phyloP scores from a whole-genome alignment of 2,797 vertebrate species.

The Dromococcyx pavoninus region DNA sequence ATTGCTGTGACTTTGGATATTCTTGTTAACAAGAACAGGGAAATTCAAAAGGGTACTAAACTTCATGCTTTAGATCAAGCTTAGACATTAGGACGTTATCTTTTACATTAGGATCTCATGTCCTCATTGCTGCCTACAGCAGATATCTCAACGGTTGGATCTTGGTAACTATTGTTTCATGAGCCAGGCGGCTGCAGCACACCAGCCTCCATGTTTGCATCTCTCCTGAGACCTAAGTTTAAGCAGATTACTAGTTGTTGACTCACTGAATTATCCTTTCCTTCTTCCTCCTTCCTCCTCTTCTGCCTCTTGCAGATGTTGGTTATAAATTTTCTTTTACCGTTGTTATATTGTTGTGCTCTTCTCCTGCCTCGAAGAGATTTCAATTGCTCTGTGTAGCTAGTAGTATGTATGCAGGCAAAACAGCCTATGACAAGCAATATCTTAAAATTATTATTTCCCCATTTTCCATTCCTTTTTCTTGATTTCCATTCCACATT shows the following conservation, averaged over 20 bases:
- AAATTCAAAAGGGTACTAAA: not conserved
- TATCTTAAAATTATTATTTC: not conserved
- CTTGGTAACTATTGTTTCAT: not conserved
- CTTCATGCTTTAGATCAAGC: not conserved
- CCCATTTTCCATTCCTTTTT: not conserved
- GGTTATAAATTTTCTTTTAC: not conserved
- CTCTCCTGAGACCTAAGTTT: not conserved
- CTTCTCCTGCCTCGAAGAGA: not conserved
- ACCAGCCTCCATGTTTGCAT: not conserved
- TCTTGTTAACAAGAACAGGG: not conserved
- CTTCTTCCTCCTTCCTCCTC: not conserved
- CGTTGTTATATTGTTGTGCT: not conserved
- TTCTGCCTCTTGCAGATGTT: not conserved
- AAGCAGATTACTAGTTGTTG: not conserved
- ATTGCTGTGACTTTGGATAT: not conserved
- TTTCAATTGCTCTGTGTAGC: not conserved
- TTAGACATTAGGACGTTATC: not conserved
- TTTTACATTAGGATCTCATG: not conserved
- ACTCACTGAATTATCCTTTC: not conserved
- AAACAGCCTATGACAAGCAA: not conserved
- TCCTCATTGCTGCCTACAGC: not conserved
- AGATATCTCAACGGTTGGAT: rapidly evolving
- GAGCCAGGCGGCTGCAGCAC: not conserved
- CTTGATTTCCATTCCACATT: not conserved
- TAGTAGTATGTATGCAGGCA: not conserved